Evolutionary conservation across 2,888 invertebrate species (phyloP), one percentile per base, ranked within the genome.

Genomic region (Asteroscopus sphinx): DNA sequence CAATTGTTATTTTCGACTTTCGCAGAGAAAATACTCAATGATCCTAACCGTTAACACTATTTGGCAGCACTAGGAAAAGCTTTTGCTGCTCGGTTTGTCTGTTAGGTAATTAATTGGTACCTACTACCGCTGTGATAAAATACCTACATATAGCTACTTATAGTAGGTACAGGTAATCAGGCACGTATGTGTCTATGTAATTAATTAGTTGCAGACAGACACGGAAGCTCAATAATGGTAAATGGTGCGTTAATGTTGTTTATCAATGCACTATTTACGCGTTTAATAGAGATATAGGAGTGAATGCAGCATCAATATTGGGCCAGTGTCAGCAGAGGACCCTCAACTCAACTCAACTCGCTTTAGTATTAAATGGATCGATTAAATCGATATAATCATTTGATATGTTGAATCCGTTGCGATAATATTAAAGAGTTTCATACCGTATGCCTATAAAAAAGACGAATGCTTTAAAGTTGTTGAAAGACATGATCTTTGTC

Each of bases 191-290:
- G 16, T 40, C 28, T 26, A 25, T 6, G 53, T 54, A 16, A 73
- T 73, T 73, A 76, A 75, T 78, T 80, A 71, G 56, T 42, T 26
- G 48, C 66, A 58, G 73, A 63, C 61, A 57, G 40, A 51, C 51
- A 68, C 63, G 73, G 74, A 73, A 77, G 57, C 71, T 57, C 70
- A 73, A 75, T 76, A 55, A 55, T 58, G 68, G 62, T 66, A 68
- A 81, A 80, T 80, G 78, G 62, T 32, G 67, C 72, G 75, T 74
- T 66, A 63, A 68, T 63, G 32, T 60, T 49, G 25, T 61, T 52
- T 40, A 65, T 65, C 45, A 46, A 69, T 51, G 59, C 44, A 58
- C 54, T 58, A 68, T 42, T 68, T 52, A 61, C 48, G 26, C 37
- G 32, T 30, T 25, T 53, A 47, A 54, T 32, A 48, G 44, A 37